phyloP scores from a whole-genome alignment of 2,797 vertebrate species.

The Semotilus atromaculatus region DNA sequence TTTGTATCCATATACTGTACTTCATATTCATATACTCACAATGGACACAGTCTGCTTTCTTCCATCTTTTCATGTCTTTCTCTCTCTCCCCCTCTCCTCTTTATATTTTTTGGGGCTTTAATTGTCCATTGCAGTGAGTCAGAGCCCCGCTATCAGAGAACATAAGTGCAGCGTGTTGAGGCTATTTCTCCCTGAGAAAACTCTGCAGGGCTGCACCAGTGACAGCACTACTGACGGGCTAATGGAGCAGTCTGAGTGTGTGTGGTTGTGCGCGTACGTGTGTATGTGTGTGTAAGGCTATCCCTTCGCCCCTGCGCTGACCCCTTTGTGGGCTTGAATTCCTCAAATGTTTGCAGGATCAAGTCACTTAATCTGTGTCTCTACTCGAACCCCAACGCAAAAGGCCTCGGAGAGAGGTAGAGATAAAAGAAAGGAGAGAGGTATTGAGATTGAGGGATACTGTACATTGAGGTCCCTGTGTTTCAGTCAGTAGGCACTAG shows the following conservation, averaged over 20 bases:
- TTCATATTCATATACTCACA: neutral
- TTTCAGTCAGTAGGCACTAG: conserved; percentile 36
- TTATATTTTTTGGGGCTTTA: conserved; percentile 31
- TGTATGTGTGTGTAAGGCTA: conserved; percentile 73
- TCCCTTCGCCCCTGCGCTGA: conserved; percentile 81
- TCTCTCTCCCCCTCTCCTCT: conserved; percentile 15
- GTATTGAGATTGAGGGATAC: conserved; percentile 31
- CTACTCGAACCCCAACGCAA: conserved; percentile 61
- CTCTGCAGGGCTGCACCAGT: conserved; percentile 64
- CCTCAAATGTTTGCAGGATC: conserved; percentile 78
- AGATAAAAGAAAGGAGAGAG: conserved; percentile 13
- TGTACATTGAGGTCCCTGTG: conserved; percentile 25
- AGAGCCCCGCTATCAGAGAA: conserved; percentile 11
- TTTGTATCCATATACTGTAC: neutral
- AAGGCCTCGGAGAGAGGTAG: conserved; percentile 56
- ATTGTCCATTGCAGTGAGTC: conserved; percentile 47
- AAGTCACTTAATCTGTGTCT: conserved; percentile 77
- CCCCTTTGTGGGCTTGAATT: conserved; percentile 81
- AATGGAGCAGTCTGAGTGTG: conserved; percentile 74
- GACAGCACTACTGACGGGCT: conserved; percentile 72
- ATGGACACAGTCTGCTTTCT: neutral
- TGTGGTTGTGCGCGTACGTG: conserved; percentile 61
- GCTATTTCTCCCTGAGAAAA: conserved; percentile 49
- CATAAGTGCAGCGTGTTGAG: conserved; percentile 33
- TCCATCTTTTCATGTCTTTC: neutral